Conservation (phyloP, 2,797 vertebrate species). For the Dryobates pubescens region DNA sequence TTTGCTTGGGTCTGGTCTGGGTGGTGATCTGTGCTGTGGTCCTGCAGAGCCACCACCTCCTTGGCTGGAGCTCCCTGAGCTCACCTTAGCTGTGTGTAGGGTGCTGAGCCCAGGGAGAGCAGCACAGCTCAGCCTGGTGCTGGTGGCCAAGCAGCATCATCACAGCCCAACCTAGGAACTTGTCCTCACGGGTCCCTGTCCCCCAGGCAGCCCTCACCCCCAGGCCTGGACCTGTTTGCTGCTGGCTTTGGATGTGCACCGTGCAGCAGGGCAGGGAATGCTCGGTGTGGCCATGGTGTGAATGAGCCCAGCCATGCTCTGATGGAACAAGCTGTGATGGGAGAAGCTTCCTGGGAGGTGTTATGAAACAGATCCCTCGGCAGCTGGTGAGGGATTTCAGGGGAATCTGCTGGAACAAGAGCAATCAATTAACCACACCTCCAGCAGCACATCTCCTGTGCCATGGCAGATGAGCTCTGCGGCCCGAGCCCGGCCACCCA, state of each 20-base stretch:
- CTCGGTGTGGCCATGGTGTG: accelerated
- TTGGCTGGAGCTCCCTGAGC: too few species aligned
- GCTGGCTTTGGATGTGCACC: background rate
- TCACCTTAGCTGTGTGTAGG: accelerated
- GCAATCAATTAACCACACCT: background rate
- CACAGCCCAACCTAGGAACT: background rate
- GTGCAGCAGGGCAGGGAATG: background rate
- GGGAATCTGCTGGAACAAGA: background rate
- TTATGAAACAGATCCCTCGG: background rate
- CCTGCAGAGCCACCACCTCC: background rate
- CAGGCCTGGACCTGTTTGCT: background rate
- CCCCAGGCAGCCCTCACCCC: background rate
- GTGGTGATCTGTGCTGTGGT: accelerated
- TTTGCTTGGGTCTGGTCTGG: background rate
- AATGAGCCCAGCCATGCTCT: accelerated
- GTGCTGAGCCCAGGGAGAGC: background rate
- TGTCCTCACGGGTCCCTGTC: accelerated
- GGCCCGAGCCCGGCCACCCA: accelerated
- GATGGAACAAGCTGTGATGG: accelerated
- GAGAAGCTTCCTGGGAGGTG: background rate
- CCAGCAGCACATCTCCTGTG: accelerated
- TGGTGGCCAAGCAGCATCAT: background rate
- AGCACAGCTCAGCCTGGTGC: accelerated
- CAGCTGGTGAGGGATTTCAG: background rate
- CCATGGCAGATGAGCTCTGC: background rate